Base-by-base conservation (phyloP, 1,140 invertebrate species). In the Aphaenogaster rudis region DNA sequence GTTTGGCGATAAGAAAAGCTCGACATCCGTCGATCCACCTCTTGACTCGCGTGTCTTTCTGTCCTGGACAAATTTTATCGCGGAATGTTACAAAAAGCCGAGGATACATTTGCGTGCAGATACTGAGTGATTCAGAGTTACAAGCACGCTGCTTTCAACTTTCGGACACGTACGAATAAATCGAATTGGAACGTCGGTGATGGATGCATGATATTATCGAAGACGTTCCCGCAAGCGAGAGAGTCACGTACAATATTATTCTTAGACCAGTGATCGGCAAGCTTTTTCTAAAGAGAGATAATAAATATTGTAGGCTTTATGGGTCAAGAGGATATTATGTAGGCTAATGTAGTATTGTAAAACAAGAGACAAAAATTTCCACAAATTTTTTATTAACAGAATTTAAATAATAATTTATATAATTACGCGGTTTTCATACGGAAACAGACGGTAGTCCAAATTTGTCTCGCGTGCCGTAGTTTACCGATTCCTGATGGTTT, bases 1-100 rank as follows among this genome's bases (percentile, higher is more conserved):
- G 1, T 48, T 77, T n/a, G 13, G 8, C 42, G 4, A 50, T 63
- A 69, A 48, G 39, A 50, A 80, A 50, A 42, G 50, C 13, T 36
- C 39, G 21, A n/a, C 50, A 36, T 28, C 45, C 15, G 45, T 72
- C 63, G 54, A 39, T 36, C 45, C 45, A 11, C 36, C 9, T 88
- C 59, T 88, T 21, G 15, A 33, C 33, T 82, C 50, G 21, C 15
- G n/a, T 17, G 17, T 88, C 66, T 52, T n/a, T n/a, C 11, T 54
- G 13, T 77, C 11, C 0, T 28, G 1, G 54, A 50, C 15, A 52
- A 28, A 57, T 81, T 2, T 80, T 54, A 69, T 80, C 64, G 13
- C 15, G n/a, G n/a, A 54, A 57, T 71, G 63, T 15, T 13, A 54
- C 45, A 39, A 42, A 54, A 81, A 69, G 11, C 9, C 11, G 8